These are phyloP conservation scores for Pipistrellus kuhlii DNA, from an alignment of 2,797 vertebrate species.

Conservation along the genomic window DNA sequence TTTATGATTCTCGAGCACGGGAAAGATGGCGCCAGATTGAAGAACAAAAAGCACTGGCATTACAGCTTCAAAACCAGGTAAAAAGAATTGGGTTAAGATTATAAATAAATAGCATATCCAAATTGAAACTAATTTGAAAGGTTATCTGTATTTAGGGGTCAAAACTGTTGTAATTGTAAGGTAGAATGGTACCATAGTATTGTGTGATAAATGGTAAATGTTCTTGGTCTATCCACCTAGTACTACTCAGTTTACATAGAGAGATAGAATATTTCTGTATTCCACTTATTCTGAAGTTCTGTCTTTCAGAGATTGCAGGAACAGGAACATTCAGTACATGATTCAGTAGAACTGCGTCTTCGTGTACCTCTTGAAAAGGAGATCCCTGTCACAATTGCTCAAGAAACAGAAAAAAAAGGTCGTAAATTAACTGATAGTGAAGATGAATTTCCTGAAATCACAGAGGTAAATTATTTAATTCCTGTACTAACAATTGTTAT, in stretches of 20 bases:
- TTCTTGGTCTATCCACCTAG: neutral
- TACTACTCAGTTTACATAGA: neutral
- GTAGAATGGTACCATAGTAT: neutral
- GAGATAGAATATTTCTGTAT: slow-evolving; percentile 34
- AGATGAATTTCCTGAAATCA: slow-evolving; percentile 95
- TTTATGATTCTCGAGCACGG: slow-evolving; percentile 96
- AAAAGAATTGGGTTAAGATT: slow-evolving; percentile 27
- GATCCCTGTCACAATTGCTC: slow-evolving; percentile 91
- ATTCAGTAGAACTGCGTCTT: slow-evolving; percentile 92
- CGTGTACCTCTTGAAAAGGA: slow-evolving; percentile 97
- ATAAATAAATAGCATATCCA: slow-evolving; percentile 24
- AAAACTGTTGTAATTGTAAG: neutral
- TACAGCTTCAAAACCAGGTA: slow-evolving; percentile 94
- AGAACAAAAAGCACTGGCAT: slow-evolving; percentile 93
- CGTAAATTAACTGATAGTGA: slow-evolving; percentile 81
- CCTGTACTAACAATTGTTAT: neutral
- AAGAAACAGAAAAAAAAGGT: slow-evolving; percentile 83
- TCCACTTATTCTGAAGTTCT: slow-evolving; percentile 62
- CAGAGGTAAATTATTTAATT: slow-evolving; percentile 88
- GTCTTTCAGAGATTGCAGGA: slow-evolving; percentile 90
- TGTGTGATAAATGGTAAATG: neutral
- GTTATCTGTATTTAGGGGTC: neutral
- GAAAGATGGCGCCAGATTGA: slow-evolving; percentile 95
- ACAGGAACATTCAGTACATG: slow-evolving; percentile 86
- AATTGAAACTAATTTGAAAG: slow-evolving; percentile 3